A percentile compares a stretch with the other conserved stretches of the same genome.
Evolutionary conservation across 2,888 invertebrate species (phyloP).

Genomic region (Cyaniris semiargus): DNA sequence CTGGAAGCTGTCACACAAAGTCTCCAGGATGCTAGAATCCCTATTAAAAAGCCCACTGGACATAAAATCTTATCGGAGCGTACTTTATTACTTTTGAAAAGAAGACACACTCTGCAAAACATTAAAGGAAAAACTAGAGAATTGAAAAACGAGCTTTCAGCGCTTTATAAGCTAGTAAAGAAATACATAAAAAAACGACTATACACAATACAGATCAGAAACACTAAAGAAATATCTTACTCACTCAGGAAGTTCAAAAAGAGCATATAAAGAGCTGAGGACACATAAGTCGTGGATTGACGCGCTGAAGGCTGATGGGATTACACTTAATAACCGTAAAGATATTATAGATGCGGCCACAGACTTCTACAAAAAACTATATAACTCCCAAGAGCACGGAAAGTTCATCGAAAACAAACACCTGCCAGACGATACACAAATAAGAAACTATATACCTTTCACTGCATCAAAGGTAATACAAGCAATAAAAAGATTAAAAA

Average conservation of each 20-base stretch:
- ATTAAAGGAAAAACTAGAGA: background rate
- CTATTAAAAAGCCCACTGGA: background rate
- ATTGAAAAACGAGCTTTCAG: background rate
- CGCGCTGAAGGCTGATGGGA: background rate
- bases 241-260: background rate
- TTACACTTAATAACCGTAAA: background rate
- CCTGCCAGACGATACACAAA: background rate
- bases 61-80: background rate
- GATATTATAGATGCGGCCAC: background rate
- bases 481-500: background rate
- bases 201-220: background rate
- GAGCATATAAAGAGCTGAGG: background rate
- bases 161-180: background rate
- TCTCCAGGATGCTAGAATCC: background rate
- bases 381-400: background rate
- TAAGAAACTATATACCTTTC: background rate
- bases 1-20: background rate
- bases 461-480: background rate
- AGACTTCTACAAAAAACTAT: conserved; percentile 5
- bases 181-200: background rate
- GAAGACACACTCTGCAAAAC: background rate
- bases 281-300: background rate
- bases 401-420: background rate
- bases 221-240: background rate
- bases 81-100: background rate